Evolutionary conservation across 2,888 invertebrate genomes (phyloP).

Genomic region (Acanthoscelides obtectus): DNA sequence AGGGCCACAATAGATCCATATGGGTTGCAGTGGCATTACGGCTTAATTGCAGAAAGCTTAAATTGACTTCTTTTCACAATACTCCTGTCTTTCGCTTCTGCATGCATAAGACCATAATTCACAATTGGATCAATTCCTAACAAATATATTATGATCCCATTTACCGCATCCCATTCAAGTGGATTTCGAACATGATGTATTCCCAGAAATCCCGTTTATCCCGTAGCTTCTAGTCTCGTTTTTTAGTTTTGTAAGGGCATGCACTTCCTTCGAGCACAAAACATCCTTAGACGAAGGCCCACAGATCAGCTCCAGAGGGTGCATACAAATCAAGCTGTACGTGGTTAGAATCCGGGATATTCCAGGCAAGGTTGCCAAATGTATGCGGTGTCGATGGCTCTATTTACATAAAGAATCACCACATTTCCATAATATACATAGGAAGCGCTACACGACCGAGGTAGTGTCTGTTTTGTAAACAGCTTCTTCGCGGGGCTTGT

Average conservation of each 20-base stretch:
- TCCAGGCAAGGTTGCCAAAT: not conserved
- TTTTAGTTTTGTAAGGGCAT: not conserved
- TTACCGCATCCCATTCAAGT: not conserved
- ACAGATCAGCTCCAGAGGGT: not conserved
- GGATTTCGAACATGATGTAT: not conserved
- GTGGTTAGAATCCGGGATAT: not conserved
- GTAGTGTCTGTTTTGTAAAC: not conserved
- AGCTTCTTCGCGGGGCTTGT: not conserved
- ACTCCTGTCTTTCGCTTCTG: not conserved
- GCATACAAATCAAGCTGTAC: not conserved
- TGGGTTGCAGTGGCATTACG: too few species aligned
- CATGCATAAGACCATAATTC: not conserved
- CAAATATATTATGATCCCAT: not conserved
- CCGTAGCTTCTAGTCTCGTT: not conserved
- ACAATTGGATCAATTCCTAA: not conserved
- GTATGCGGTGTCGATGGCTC: not conserved
- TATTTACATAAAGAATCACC: not conserved
- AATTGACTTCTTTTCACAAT: too few species aligned
- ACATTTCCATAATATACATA: not conserved
- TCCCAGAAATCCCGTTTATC: not conserved
- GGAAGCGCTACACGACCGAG: not conserved
- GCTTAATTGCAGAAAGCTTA: too few species aligned
- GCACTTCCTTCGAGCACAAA: not conserved
- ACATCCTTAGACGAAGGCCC: not conserved
- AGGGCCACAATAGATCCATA: too few species aligned